Base-by-base conservation (phyloP, 2,888 invertebrate genomes). In the Drosophila paucipuncta region DNA sequence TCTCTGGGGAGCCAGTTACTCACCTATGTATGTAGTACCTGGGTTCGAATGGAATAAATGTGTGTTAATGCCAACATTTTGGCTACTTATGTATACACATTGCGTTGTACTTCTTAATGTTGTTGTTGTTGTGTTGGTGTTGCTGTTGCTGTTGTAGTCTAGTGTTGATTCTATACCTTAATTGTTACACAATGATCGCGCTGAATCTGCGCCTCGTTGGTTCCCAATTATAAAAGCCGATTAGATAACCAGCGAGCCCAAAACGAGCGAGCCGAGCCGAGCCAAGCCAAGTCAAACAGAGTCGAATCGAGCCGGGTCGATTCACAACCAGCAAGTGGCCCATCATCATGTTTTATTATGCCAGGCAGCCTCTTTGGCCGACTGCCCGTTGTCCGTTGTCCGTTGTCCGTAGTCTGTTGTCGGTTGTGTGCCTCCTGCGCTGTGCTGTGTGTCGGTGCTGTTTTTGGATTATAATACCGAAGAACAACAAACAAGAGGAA, bases 121-220 rank as follows among this genome's bases (percentile, higher is more conserved):
- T 54, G 61, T 37, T 57, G 62, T 41, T 54, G 50, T 57, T 70
- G 73, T 62, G 50, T 52, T 70, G 76, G 52, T 3, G 30, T 57
- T 63, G 52, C 52, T 65, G 80, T 62, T 13, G 35, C 43, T 55
- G 52, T 52, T 70, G 77, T 68, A 76, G 80, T 60, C 39, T 64
- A 80, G 76, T 80, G 80, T 76, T 80, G 89, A 86, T 84, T 84
- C 74, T 85, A 63, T 87, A 76, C 85, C 88, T 85, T 85, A 89
- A 85, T 85, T 85, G 85, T 85, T 89, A 89, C 90, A 89, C 85
- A 85, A 89, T 89, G 85, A 90, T 90, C 90, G 89, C 83, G 83
- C 85, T 83, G 89, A 85, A 90, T 85, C 90, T 78, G 75, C 68
- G 71, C 66, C 78, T 67, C 78, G 87, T 89, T 84, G 84, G 80